These are phyloP conservation scores for Artibeus jamaicensis DNA, from an alignment of 2,797 vertebrate genomes.

Conservation along the genomic window DNA sequence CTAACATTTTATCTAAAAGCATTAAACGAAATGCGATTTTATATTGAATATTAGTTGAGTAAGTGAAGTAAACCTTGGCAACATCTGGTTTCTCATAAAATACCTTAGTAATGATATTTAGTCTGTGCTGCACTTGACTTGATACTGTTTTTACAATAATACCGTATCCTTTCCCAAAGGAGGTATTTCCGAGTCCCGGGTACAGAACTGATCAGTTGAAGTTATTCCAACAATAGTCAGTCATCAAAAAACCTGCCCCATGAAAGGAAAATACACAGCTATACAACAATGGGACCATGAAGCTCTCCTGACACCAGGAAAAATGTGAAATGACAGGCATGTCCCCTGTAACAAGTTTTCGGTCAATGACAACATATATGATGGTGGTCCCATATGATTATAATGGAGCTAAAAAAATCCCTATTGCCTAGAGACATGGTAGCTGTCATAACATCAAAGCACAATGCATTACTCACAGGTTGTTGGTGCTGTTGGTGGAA, in stretches of 20 bases:
- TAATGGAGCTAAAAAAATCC: background rate
- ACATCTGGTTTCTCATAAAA: constrained; percentile 41
- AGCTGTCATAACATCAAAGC: background rate
- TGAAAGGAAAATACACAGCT: background rate
- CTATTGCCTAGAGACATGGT: background rate
- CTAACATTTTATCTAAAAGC: constrained; percentile 15
- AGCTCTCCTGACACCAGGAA: background rate
- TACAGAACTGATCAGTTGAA: constrained; percentile 18
- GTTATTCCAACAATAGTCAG: constrained; percentile 38
- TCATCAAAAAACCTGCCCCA: constrained; percentile 5
- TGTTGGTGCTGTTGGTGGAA: background rate
- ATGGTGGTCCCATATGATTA: background rate
- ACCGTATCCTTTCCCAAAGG: constrained; percentile 47
- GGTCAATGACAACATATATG: background rate
- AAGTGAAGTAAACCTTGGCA: constrained; percentile 52
- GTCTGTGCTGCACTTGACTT: constrained; percentile 13
- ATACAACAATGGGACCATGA: background rate
- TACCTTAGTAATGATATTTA: constrained; percentile 43
- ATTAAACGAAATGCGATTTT: background rate
- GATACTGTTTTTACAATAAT: constrained; percentile 46
- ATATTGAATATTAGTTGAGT: constrained; percentile 34
- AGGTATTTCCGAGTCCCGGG: constrained; percentile 22
- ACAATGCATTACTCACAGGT: background rate
- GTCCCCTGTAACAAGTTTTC: background rate
- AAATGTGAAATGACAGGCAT: background rate